A percentile compares a stretch with the other conserved stretches of the same genome.
These are phyloP conservation scores for Phacellophora camtschatica DNA, from an alignment of 30 jellyfish, hydroid and myxozoan species.

Conservation along the genomic window DNA sequence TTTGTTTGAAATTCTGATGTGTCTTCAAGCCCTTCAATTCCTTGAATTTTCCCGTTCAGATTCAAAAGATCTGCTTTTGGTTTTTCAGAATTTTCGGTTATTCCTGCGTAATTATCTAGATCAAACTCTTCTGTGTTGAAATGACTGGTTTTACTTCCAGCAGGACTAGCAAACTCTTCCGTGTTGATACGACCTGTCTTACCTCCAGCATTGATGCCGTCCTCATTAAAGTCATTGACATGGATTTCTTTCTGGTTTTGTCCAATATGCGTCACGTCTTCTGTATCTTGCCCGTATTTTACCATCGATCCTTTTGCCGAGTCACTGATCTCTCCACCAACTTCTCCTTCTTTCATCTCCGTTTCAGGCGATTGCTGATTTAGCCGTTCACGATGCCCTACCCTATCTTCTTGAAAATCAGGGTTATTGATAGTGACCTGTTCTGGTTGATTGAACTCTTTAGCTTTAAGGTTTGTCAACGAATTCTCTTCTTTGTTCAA, in stretches of 20 bases:
- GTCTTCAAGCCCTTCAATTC: conserved; percentile 34
- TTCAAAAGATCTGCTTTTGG: conserved; percentile 40
- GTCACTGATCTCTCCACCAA: background rate
- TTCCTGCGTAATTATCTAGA: conserved; percentile 48
- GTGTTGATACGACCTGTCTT: background rate
- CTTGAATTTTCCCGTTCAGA: conserved; percentile 47
- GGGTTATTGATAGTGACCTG: too few relatives aligned
- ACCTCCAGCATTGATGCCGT: background rate
- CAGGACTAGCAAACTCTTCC: background rate
- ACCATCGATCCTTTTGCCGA: background rate
- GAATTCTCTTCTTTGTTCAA: too few relatives aligned
- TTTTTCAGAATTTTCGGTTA: conserved; percentile 17
- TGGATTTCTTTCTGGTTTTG: conserved; percentile 42
- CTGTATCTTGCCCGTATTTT: conserved; percentile 3
- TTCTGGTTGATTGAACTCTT: too few relatives aligned
- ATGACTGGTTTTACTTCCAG: too few relatives aligned
- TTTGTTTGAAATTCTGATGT: background rate
- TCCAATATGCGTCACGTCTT: conserved; percentile 1
- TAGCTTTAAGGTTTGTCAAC: too few relatives aligned
- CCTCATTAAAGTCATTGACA: background rate
- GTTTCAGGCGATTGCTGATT: too few relatives aligned
- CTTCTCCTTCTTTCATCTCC: conserved; percentile 18
- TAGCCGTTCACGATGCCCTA: too few relatives aligned
- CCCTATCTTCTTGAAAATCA: too few relatives aligned
- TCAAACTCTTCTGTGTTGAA: background rate